These are phyloP conservation scores for Germaria angustata DNA, from an alignment of 2,888 invertebrate genomes.

Conservation along the genomic window DNA sequence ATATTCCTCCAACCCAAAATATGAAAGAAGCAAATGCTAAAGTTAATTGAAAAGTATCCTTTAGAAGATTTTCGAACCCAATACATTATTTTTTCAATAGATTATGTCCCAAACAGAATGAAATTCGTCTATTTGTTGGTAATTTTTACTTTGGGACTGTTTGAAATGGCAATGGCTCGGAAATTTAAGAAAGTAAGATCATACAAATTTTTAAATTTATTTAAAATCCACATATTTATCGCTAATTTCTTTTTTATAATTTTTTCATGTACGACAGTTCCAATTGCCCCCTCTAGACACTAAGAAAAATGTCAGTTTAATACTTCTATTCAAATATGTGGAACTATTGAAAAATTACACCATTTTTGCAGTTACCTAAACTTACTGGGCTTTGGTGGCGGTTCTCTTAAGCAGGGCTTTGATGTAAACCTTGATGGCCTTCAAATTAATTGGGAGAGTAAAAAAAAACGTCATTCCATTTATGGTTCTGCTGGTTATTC, in stretches of 20 bases:
- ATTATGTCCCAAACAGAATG: not conserved
- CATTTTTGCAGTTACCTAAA: conserved; percentile 1
- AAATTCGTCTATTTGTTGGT: not conserved
- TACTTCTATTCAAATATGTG: not conserved
- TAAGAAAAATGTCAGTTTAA: conserved; percentile 19
- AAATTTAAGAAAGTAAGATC: not conserved
- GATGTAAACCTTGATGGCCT: conserved; percentile 71
- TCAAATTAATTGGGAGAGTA: conserved; percentile 74
- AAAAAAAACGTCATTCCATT: conserved; percentile 72
- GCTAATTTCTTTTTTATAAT: not conserved
- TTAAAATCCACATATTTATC: not conserved
- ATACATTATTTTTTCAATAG: no score
- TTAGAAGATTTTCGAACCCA: no score
- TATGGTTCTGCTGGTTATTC: conserved; percentile 73
- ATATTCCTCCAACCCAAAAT: no score
- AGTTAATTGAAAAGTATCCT: no score
- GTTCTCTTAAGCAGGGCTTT: conserved; percentile 70
- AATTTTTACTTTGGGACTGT: not conserved
- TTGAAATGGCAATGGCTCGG: not conserved
- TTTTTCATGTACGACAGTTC: not conserved
- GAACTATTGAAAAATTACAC: not conserved
- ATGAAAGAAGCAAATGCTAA: not conserved
- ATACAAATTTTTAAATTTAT: not conserved
- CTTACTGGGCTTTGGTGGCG: conserved; percentile 68
- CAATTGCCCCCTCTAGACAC: not conserved